Evolutionary conservation across 2,888 invertebrate species (phyloP).

Genomic region (Ophion costatus): DNA sequence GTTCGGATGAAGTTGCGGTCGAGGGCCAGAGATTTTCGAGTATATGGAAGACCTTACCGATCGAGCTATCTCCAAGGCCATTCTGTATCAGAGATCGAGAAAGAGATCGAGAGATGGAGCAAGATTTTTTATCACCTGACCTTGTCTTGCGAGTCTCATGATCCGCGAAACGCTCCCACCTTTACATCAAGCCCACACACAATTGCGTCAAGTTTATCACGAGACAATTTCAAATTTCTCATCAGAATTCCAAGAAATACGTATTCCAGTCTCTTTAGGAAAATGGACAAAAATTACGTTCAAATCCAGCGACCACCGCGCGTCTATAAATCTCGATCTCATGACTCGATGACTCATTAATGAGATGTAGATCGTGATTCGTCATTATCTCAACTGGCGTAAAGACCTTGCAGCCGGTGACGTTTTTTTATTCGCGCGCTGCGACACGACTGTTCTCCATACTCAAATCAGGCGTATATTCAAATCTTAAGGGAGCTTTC

Average conservation of each 20-base stretch:
- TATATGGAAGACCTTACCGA: slow-evolving; percentile 24
- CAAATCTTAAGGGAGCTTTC: no score
- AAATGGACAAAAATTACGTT: background rate
- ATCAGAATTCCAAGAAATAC: background rate
- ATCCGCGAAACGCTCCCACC: slow-evolving; percentile 10
- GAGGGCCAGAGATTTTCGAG: background rate
- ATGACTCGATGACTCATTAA: background rate
- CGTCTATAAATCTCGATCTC: slow-evolving; percentile 8
- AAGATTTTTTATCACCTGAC: slow-evolving; percentile 42
- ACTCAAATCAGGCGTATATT: no score
- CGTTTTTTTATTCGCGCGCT: background rate
- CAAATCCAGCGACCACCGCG: background rate
- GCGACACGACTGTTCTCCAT: no score
- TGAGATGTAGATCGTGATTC: background rate
- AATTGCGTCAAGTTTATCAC: background rate
- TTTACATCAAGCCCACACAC: no score
- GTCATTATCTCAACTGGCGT: background rate
- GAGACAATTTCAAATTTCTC: background rate
- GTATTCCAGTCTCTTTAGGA: background rate
- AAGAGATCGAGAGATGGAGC: slow-evolving; percentile 3
- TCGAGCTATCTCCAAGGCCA: slow-evolving; percentile 14
- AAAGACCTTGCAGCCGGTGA: background rate
- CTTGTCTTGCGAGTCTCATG: slow-evolving; percentile 31
- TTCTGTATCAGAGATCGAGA: background rate
- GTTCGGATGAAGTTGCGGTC: no score